phyloP scores from a whole-genome alignment of 2,888 invertebrate species.

The Catocala fraxini region DNA sequence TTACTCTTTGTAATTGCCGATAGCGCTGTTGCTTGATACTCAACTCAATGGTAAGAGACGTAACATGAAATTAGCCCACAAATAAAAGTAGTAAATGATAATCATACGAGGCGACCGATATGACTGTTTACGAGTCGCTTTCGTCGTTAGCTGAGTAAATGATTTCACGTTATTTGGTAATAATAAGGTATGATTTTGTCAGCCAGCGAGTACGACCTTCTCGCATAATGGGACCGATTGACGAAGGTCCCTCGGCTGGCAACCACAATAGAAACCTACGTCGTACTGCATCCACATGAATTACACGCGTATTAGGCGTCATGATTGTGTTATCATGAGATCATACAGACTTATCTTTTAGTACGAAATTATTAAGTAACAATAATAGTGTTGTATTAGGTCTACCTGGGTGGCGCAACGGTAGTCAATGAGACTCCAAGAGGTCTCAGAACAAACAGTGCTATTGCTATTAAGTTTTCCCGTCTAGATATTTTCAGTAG shows the following conservation, averaged over 20 bases:
- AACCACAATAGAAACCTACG: constrained; percentile 47
- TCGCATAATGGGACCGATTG: constrained; percentile 62
- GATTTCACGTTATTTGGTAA: constrained; percentile 45
- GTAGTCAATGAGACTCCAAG: too few species aligned
- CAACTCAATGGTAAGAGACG: constrained; percentile 16
- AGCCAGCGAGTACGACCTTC: constrained; percentile 65
- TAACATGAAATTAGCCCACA: constrained; percentile 31
- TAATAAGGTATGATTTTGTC: constrained; percentile 48
- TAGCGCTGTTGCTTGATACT: constrained; percentile 5
- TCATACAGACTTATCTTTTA: constrained; percentile 21
- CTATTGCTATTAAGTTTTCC: too few species aligned
- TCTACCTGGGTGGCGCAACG: too few species aligned
- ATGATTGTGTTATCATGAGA: constrained; percentile 35
- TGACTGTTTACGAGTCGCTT: constrained; percentile 30
- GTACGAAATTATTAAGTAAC: constrained; percentile 17
- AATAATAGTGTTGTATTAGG: neutral
- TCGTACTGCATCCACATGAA: constrained; percentile 24
- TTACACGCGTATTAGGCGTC: constrained; percentile 17
- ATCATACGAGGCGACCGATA: constrained; percentile 25
- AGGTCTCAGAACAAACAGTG: too few species aligned
- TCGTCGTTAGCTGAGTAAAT: constrained; percentile 34
- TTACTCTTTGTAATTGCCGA: constrained; percentile 37
- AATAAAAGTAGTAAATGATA: constrained; percentile 32
- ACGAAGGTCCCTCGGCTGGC: constrained; percentile 62
- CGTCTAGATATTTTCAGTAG: too few species aligned